These are phyloP conservation scores for Elmis aenea DNA, from an alignment of 2,888 invertebrate species.

Conservation along the genomic window DNA sequence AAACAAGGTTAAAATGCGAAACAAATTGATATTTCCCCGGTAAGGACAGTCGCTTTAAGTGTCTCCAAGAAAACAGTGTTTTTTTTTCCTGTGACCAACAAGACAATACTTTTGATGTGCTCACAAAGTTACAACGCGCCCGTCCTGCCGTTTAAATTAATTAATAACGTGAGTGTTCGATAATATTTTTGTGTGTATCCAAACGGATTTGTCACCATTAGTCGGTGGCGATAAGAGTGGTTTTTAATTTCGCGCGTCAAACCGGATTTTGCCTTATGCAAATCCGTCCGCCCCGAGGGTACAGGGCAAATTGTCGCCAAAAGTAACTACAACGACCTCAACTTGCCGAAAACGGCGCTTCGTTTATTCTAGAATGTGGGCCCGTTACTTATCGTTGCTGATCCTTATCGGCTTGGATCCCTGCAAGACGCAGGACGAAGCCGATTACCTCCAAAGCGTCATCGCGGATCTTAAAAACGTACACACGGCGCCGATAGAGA, in stretches of 20 bases:
- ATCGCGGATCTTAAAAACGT: slow-evolving; percentile 34
- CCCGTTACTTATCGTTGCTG: slow-evolving; percentile 25
- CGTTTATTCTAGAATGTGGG: slow-evolving; percentile 30
- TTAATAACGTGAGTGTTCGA: background rate
- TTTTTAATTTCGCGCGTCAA: no score
- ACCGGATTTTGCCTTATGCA: no score
- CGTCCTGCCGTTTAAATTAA: background rate
- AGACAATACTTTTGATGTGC: no score
- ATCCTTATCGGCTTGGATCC: slow-evolving; percentile 20
- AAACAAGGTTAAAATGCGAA: slow-evolving; percentile 7
- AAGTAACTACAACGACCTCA: no score
- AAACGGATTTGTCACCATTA: no score
- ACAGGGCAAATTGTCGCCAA: background rate
- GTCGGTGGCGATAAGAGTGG: no score
- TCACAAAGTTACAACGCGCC: no score
- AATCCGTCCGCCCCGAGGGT: no score
- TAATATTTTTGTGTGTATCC: no score
- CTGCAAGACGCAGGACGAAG: slow-evolving; percentile 29
- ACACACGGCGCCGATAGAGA: background rate
- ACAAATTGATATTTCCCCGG: background rate
- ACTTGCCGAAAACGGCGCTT: no score
- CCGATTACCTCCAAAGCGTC: slow-evolving; percentile 37
- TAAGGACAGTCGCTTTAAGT: no score
- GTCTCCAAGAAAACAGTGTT: slow-evolving; percentile 3
- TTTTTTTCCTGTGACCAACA: background rate